Conservation (phyloP, 2,797 vertebrate species). For the Onychomys leucogaster region DNA sequence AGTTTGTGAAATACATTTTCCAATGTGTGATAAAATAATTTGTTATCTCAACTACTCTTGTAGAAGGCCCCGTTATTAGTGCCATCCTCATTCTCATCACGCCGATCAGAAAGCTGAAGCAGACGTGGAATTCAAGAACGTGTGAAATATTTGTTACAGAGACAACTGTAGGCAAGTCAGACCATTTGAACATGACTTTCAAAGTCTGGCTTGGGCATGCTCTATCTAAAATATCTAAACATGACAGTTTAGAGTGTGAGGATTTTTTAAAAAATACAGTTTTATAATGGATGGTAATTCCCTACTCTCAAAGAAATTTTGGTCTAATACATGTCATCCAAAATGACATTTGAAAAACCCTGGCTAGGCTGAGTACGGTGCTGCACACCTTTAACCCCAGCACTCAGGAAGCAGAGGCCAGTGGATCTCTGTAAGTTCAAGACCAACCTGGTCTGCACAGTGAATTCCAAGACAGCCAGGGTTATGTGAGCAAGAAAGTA, state of each 20-base stretch:
- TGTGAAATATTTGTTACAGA: constrained; percentile 66
- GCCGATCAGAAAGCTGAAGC: constrained; percentile 51
- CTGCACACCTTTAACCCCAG: not conserved
- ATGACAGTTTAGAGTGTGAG: not conserved
- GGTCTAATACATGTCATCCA: not conserved
- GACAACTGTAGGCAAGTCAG: constrained; percentile 58
- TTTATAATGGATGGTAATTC: constrained; percentile 43
- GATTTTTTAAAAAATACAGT: not conserved
- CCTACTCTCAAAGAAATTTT: not conserved
- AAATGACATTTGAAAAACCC: constrained; percentile 14
- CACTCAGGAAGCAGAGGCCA: not conserved
- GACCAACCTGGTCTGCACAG: not conserved
- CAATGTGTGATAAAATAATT: constrained; percentile 70
- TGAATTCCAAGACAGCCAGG: not conserved
- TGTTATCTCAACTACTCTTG: constrained; percentile 63
- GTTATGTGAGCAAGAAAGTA: not conserved
- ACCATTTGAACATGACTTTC: not conserved
- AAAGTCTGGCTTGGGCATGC: constrained; percentile 57
- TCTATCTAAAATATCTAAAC: not conserved
- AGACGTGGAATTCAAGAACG: constrained; percentile 24
- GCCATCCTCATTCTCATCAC: constrained; percentile 35
- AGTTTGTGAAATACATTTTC: constrained; percentile 72
- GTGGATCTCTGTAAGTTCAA: not conserved
- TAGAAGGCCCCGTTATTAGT: constrained; percentile 63
- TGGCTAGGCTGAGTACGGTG: not conserved